These are phyloP conservation scores for Helostoma temminkii DNA, from an alignment of 2,797 vertebrate genomes.

Conservation along the genomic window DNA sequence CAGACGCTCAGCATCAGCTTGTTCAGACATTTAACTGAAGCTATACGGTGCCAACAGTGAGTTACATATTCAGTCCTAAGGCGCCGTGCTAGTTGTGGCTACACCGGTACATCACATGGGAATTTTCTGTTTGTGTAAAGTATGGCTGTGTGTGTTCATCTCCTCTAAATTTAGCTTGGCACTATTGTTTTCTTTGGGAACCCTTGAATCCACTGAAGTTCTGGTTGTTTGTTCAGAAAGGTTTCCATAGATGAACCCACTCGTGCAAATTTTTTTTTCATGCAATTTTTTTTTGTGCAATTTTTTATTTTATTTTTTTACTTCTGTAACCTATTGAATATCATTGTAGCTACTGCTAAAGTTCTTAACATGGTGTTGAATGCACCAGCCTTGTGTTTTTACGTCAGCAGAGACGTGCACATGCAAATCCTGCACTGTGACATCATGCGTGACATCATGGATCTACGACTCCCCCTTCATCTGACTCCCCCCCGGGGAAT, in stretches of 20 bases:
- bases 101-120: neutral
- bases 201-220: neutral
- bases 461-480: neutral
- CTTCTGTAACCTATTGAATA: too few species aligned
- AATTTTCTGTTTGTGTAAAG: neutral
- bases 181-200: neutral
- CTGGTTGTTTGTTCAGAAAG: neutral
- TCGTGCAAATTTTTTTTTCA: too few species aligned
- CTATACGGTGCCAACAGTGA: too few species aligned
- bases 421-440: conserved; percentile 36
- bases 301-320: too few species aligned
- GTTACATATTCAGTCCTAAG: too few species aligned
- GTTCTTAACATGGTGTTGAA: too few species aligned
- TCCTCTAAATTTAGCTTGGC: neutral
- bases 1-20: neutral
- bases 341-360: too few species aligned
- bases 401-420: neutral
- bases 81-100: neutral
- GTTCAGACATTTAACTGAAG: neutral
- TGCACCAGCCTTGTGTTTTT: neutral
- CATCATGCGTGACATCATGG: conserved; percentile 42
- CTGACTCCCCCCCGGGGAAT: neutral
- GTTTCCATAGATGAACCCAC: neutral
- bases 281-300: too few species aligned
- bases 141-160: neutral